A percentile compares a stretch with the other conserved stretches of the same genome.
These are phyloP conservation scores for Karalla daura DNA, from an alignment of 2,797 vertebrate species.

Conservation along the genomic window DNA sequence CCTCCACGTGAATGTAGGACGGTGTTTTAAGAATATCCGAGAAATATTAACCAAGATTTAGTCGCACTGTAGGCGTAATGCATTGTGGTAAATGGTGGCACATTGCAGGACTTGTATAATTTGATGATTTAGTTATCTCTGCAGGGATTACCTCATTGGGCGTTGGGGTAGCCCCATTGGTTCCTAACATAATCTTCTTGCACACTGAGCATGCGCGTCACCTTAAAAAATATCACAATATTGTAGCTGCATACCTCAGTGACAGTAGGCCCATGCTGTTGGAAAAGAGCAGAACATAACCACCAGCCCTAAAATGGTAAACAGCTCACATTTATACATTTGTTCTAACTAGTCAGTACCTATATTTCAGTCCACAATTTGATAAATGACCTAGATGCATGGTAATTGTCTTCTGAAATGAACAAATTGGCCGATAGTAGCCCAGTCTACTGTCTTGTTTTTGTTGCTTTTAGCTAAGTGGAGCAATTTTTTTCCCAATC, in stretches of 20 bases:
- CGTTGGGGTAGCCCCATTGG: slow-evolving; percentile 75
- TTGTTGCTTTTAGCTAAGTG: slow-evolving; percentile 37
- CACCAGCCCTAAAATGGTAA: slow-evolving; percentile 70
- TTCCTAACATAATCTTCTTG: slow-evolving; percentile 70
- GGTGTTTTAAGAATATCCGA: background rate
- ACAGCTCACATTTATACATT: slow-evolving; percentile 66
- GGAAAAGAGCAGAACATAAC: slow-evolving; percentile 72
- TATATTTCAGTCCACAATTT: slow-evolving; percentile 37
- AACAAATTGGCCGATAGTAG: slow-evolving; percentile 33
- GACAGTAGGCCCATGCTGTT: slow-evolving; percentile 66
- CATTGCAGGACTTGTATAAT: slow-evolving; percentile 57
- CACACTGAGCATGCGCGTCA: slow-evolving; percentile 80
- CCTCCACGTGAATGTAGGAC: background rate
- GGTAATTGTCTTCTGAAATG: slow-evolving; percentile 32
- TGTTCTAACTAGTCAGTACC: slow-evolving; percentile 44
- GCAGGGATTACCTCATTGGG: slow-evolving; percentile 73
- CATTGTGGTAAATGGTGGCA: slow-evolving; percentile 21
- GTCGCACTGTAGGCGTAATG: background rate
- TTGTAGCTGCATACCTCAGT: slow-evolving; percentile 65
- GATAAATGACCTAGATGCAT: slow-evolving; percentile 48
- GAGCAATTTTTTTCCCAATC: slow-evolving; percentile 32
- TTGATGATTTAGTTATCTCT: slow-evolving; percentile 71
- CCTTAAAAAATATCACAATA: slow-evolving; percentile 70
- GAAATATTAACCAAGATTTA: background rate
- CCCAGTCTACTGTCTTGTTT: slow-evolving; percentile 12